Base-by-base conservation (phyloP, 2,797 vertebrate species). In the Gephyroberyx darwinii region DNA sequence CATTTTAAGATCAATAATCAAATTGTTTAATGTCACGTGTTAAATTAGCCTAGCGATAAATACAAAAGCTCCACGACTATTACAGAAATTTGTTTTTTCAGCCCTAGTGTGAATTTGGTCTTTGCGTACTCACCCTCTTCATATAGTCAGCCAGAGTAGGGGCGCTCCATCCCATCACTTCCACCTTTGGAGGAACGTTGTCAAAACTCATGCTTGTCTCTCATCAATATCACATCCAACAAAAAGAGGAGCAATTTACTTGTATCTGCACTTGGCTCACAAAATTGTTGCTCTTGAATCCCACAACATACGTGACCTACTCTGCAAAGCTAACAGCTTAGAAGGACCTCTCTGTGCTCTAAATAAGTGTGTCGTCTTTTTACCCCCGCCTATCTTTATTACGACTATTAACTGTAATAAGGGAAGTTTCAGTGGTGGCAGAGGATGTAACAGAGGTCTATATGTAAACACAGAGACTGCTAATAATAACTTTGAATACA, bases 131-230 rank as follows among this genome's bases (percentile, higher is more conserved):
- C 48, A 90, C 84, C 67, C 5, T 81, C 3, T 20, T 83, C 84
- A 86, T 79, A 70, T 81, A 80, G 50, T 81, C 75, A 2, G 86
- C 78, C 4, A 87, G 65, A 65, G 13, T 70, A 13, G 59, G 53
- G 19, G 75, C 39, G 58, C 31, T 66, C 87, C 83, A 87, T 63
- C 65, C 30, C 74, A 86, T 73, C 65, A 87, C 75, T 54, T 89
- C 85, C 8, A 9, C 31, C 69, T 78, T 71, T 7, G 30, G 59
- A 1, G 81, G 84, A 22, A 61, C 3, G 1, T 35, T n/a, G 12
- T 30, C 63, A 2, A 65, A 74, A 77, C 56, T 83, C 86, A 88
- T 88, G 5, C 19, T 71, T 14, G 4, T 47, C 26, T 57, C 60
- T 55, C 20, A 2, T 19, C 4, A 16, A 48, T 57, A 8, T 75